phyloP scores from a whole-genome alignment of 1,140 invertebrate species.

The Leptopilina boulardi region DNA sequence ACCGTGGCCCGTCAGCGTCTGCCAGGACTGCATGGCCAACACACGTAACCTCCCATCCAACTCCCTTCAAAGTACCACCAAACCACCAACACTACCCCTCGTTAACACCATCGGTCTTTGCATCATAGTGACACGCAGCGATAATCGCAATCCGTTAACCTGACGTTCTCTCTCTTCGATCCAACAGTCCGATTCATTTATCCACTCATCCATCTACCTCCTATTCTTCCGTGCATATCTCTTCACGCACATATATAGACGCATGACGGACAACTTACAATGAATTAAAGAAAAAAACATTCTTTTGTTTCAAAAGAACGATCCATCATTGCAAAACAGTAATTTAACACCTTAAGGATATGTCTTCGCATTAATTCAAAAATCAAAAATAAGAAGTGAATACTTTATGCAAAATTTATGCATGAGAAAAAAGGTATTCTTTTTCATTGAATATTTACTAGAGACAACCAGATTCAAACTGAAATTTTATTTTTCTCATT shows the following conservation, averaged over 20 bases:
- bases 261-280: background rate
- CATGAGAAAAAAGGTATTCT: too few species aligned
- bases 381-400: too few species aligned
- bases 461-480: too few species aligned
- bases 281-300: background rate
- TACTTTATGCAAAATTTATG: too few species aligned
- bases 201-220: constrained; percentile 31
- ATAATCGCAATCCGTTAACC: constrained; percentile 31
- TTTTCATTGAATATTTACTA: too few species aligned
- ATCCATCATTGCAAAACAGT: too few species aligned
- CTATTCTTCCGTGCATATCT: constrained; percentile 7
- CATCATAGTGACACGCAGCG: constrained; percentile 29
- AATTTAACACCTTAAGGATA: too few species aligned
- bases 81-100: constrained; percentile 4
- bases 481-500: too few species aligned
- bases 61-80: background rate
- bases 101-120: constrained; percentile 21
- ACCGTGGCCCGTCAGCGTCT: constrained; percentile 42
- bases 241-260: background rate
- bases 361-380: too few species aligned
- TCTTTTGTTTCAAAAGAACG: background rate
- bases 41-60: constrained; percentile 45
- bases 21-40: constrained; percentile 14
- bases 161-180: constrained; percentile 21
- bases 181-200: constrained; percentile 27